A percentile compares a stretch with the other conserved stretches of the same genome.
Evolutionary conservation across 2,888 invertebrate species (phyloP).

Genomic region (Drosophila mimetica): DNA sequence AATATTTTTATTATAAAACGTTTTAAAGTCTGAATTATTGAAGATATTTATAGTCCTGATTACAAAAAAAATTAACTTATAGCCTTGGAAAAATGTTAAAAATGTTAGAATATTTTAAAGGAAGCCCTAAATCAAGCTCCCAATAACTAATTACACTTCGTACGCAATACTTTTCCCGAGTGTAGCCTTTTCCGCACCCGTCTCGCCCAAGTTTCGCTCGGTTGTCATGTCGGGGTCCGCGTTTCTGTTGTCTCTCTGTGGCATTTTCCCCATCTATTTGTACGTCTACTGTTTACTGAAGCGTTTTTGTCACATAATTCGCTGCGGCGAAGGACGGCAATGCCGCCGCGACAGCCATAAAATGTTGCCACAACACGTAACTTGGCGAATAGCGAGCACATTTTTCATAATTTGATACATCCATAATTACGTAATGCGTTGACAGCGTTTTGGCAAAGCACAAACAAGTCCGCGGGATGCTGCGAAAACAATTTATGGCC

Average conservation of each 20-base stretch:
- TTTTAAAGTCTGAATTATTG: no score
- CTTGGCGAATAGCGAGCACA: slow-evolving; percentile 49
- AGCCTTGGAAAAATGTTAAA: no score
- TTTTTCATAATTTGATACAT: slow-evolving; percentile 74
- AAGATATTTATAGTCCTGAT: no score
- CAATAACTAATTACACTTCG: no score
- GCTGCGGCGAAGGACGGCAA: slow-evolving; percentile 45
- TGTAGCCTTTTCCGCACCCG: slow-evolving; percentile 1
- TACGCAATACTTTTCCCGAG: background rate
- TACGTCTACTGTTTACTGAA: slow-evolving; percentile 51
- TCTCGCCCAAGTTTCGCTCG: slow-evolving; percentile 10
- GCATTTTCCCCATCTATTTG: slow-evolving; percentile 34
- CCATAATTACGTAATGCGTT: slow-evolving; percentile 76
- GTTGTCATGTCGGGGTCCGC: slow-evolving; percentile 31
- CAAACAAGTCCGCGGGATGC: slow-evolving; percentile 14
- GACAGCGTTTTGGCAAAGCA: slow-evolving; percentile 52
- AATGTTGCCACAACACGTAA: slow-evolving; percentile 68
- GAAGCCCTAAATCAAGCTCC: background rate
- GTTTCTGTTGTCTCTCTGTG: slow-evolving; percentile 33
- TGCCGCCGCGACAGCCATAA: slow-evolving; percentile 58
- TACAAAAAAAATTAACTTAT: no score
- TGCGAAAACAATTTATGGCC: slow-evolving; percentile 31
- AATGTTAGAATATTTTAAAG: no score
- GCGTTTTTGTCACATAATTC: slow-evolving; percentile 56
- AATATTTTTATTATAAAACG: no score